Evolutionary conservation across 2,113 vertebrate species (phyloP).

Genomic region (Aegithalos caudatus): DNA sequence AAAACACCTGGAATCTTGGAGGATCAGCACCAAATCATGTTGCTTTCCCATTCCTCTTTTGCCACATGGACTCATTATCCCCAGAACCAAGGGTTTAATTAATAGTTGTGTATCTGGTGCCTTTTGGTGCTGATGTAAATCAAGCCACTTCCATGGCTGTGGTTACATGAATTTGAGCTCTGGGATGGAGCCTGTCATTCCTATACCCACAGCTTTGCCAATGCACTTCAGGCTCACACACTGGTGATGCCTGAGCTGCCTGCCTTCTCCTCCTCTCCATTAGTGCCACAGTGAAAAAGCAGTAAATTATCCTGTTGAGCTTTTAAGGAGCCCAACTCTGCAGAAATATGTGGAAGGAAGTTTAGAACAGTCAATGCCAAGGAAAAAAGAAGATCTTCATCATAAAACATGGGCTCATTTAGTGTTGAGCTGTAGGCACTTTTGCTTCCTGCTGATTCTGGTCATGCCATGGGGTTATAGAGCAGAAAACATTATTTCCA

Average conservation of each 20-base stretch:
- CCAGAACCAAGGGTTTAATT: neutral
- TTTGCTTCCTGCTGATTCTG: conserved; percentile 34
- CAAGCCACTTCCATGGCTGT: neutral
- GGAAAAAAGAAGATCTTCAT: neutral
- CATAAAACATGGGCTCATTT: neutral
- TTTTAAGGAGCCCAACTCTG: neutral
- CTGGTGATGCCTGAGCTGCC: neutral
- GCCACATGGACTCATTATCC: neutral
- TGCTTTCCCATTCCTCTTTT: neutral
- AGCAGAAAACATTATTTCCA: conserved; percentile 43
- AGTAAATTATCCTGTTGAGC: neutral
- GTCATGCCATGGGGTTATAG: conserved; percentile 20
- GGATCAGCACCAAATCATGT: neutral
- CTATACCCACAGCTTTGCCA: neutral
- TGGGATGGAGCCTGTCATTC: neutral
- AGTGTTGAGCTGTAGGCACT: neutral
- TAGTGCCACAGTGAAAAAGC: neutral
- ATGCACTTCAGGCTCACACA: neutral
- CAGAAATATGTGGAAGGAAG: neutral
- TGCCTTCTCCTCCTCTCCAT: neutral
- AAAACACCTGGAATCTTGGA: neutral
- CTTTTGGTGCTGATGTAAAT: neutral
- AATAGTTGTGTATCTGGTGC: neutral
- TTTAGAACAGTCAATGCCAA: neutral
- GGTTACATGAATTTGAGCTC: neutral